Percentiles rank a stretch among this genome's conserved stretches.
Evolutionary conservation across 1,140 invertebrate species (phyloP).

Genomic region (Ooceraea biroi): DNA sequence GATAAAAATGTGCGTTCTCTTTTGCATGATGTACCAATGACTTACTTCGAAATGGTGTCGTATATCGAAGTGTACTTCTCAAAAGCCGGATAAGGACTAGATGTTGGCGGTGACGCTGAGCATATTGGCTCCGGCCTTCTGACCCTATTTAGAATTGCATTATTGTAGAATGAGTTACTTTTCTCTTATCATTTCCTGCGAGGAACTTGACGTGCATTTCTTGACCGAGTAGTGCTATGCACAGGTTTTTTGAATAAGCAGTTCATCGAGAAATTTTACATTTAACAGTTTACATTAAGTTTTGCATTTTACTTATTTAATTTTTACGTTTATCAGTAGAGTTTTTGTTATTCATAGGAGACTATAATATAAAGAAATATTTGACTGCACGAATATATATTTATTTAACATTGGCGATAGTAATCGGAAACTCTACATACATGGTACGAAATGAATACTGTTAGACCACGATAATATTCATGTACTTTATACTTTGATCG

Average conservation of each 20-base stretch:
- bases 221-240: background rate
- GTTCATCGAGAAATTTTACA: background rate
- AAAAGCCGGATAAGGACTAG: constrained; percentile 54
- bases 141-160: constrained; percentile 77
- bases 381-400: background rate
- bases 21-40: background rate
- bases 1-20: background rate
- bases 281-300: no score
- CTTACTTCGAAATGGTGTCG: background rate
- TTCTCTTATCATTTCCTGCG: constrained; percentile 82
- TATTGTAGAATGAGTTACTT: constrained; percentile 65
- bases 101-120: background rate
- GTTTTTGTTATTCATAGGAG: no score
- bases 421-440: background rate
- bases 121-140: constrained; percentile 74
- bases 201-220: background rate
- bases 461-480: background rate
- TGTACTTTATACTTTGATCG: background rate
- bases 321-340: no score
- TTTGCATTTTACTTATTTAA: no score
- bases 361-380: no score
- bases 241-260: background rate
- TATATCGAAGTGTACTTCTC: constrained; percentile 48
- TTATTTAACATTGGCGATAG: background rate
- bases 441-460: background rate